These are phyloP conservation scores for Trachymyrmex cornetzi DNA, from an alignment of 1,140 invertebrate genomes.

Conservation along the genomic window DNA sequence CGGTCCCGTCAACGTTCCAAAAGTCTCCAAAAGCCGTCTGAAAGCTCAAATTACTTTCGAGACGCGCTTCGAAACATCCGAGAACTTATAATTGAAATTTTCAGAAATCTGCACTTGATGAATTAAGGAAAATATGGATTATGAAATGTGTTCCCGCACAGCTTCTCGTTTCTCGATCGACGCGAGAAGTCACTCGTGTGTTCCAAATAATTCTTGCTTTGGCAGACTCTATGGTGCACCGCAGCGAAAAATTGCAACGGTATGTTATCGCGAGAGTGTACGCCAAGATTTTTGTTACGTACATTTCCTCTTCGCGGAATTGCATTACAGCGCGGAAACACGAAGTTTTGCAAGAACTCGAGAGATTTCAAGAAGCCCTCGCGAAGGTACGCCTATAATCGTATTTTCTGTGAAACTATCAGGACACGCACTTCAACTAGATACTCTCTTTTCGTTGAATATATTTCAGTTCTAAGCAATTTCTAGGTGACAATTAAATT, in stretches of 20 bases:
- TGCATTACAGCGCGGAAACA: constrained; percentile 49
- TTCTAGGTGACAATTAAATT: background rate
- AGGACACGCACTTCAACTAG: background rate
- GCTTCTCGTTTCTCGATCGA: constrained; percentile 4
- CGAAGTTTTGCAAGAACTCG: constrained; percentile 42
- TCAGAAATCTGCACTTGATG: background rate
- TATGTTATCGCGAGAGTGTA: constrained; percentile 26
- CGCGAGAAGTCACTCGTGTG: background rate
- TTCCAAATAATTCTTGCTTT: background rate
- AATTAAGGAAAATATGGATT: constrained; percentile 31
- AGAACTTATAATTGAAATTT: background rate
- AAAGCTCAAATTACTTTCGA: constrained; percentile 28
- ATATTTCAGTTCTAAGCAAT: background rate
- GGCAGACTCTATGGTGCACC: constrained; percentile 5
- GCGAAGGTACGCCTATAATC: background rate
- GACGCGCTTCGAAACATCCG: background rate
- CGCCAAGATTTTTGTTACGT: constrained; percentile 15
- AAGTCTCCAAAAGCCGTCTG: background rate
- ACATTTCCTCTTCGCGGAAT: constrained; percentile 42
- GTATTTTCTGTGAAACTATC: background rate
- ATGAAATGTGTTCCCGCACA: background rate
- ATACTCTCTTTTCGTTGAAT: background rate
- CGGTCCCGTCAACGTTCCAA: background rate
- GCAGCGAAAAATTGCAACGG: constrained; percentile 44
- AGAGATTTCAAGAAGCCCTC: constrained; percentile 9